Evolutionary conservation across 2,113 vertebrate species (phyloP).

Genomic region (Embiotoca jacksoni): DNA sequence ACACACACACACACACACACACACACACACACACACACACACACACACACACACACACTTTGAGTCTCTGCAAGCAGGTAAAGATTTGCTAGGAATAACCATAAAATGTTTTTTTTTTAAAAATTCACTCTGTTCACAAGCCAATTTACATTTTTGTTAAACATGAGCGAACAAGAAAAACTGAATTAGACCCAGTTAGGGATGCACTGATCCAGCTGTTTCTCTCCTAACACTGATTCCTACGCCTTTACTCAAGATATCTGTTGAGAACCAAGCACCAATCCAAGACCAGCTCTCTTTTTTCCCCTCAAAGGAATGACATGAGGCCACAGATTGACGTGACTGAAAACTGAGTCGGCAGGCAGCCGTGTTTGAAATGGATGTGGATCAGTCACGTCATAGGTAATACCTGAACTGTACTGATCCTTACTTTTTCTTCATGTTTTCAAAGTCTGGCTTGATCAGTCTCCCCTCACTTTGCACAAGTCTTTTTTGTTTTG

Average conservation of each 20-base stretch:
- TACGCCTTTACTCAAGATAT: no score
- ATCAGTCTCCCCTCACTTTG: neutral
- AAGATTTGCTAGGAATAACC: neutral
- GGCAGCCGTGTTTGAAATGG: no score
- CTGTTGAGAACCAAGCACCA: no score
- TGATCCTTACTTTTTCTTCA: neutral
- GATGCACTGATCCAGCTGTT: neutral
- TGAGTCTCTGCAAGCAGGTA: neutral
- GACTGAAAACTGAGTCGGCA: no score
- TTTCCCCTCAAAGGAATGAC: no score
- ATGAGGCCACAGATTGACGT: no score
- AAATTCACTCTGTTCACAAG: neutral
- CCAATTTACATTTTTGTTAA: neutral
- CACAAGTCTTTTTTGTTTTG: neutral
- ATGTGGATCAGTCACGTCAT: neutral
- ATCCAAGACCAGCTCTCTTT: no score
- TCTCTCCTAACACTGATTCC: neutral
- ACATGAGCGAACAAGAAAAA: neutral
- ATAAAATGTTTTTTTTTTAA: neutral
- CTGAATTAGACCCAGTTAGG: neutral
- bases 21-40: slow-evolving; percentile 1
- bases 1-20: neutral
- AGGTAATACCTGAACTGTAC: neutral
- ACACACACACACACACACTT: neutral
- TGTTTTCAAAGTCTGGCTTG: neutral